Evolutionary conservation across 2,888 invertebrate genomes (phyloP).

Genomic region (Chrysolina americana): DNA sequence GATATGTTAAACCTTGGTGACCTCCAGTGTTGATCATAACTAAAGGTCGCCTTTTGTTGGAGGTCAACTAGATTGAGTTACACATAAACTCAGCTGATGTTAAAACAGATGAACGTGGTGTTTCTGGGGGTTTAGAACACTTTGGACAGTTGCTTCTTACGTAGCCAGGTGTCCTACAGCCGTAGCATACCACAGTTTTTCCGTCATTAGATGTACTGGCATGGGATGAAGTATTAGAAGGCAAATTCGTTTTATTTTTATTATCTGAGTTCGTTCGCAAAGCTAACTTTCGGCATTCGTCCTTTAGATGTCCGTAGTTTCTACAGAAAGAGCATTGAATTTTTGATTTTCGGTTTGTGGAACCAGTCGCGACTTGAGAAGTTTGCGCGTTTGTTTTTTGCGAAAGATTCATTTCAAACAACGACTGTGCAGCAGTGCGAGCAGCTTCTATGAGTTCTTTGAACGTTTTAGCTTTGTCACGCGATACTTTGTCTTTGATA

Average conservation of each 20-base stretch:
- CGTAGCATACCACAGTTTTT: not conserved
- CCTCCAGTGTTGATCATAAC: not conserved
- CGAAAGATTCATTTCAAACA: not conserved
- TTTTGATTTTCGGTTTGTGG: too few species aligned
- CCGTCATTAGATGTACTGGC: too few species aligned
- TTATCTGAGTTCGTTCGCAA: too few species aligned
- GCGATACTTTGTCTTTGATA: not conserved
- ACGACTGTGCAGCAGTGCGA: conserved; percentile 1
- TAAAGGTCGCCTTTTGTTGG: not conserved
- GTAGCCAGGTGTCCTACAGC: conserved; percentile 26
- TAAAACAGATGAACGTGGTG: not conserved
- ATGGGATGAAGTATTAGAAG: too few species aligned
- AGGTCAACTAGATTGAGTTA: not conserved
- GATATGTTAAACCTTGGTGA: not conserved
- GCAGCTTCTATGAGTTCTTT: conserved; percentile 24
- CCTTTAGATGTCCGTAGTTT: too few species aligned
- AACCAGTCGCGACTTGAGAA: too few species aligned
- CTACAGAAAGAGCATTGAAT: too few species aligned
- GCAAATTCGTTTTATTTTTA: too few species aligned
- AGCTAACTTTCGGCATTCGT: too few species aligned
- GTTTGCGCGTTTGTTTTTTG: too few species aligned
- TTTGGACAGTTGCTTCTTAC: conserved; percentile 30
- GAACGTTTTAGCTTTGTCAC: conserved; percentile 7
- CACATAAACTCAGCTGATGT: conserved; percentile 8
- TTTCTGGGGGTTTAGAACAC: conserved; percentile 1